phyloP scores from a whole-genome alignment of 2,888 invertebrate species.

The Chloromyia formosa region DNA sequence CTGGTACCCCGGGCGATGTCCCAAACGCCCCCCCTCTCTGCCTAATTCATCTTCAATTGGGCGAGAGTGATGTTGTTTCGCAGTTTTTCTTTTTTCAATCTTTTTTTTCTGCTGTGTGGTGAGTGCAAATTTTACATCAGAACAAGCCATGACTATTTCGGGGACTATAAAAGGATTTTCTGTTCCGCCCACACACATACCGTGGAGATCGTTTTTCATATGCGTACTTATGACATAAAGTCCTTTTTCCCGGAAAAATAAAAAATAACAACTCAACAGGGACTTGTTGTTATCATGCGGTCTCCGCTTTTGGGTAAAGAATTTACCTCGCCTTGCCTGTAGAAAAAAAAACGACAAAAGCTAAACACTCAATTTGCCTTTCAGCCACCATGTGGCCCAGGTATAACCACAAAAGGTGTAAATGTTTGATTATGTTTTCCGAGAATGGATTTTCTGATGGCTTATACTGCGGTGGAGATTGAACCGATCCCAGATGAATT shows the following conservation, averaged over 20 bases:
- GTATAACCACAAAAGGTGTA: slow-evolving; percentile 27
- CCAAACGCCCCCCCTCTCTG: neutral
- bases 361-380: neutral
- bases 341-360: neutral
- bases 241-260: neutral
- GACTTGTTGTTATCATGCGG: neutral
- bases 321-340: neutral
- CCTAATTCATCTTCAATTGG: neutral
- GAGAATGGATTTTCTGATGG: slow-evolving; percentile 27
- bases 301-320: neutral
- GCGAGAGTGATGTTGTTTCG: neutral
- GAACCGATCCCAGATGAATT: slow-evolving; percentile 29
- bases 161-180: neutral
- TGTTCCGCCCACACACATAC: neutral
- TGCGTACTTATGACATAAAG: neutral
- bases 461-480: neutral
- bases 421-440: slow-evolving; percentile 37
- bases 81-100: neutral
- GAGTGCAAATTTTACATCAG: too few species aligned
- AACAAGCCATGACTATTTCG: neutral
- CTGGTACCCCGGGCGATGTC: neutral
- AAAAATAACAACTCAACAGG: slow-evolving; percentile 16
- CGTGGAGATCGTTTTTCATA: neutral
- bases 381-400: neutral
- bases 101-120: too few species aligned